These are phyloP conservation scores for Salvelinus fontinalis DNA, from an alignment of 2,113 vertebrate species.

Conservation along the genomic window DNA sequence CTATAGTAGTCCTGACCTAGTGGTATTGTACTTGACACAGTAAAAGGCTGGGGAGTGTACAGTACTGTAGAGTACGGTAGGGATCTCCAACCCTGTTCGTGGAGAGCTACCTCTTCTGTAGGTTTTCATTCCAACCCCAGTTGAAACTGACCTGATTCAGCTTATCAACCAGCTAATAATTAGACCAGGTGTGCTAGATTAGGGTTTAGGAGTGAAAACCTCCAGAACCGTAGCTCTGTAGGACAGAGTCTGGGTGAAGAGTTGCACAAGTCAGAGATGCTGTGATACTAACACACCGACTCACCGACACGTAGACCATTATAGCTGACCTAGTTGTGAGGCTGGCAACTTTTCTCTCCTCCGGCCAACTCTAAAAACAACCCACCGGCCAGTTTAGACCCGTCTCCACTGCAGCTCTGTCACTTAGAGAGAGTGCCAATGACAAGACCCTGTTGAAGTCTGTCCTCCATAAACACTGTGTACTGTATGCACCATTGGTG, in stretches of 20 bases:
- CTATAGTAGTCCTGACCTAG: no score
- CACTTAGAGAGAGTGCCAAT: constrained; percentile 65
- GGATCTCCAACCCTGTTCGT: no score
- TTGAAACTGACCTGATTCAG: no score
- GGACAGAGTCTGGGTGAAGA: constrained; percentile 60
- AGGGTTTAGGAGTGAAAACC: no score
- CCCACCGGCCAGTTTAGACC: constrained; percentile 71
- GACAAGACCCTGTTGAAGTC: constrained; percentile 65
- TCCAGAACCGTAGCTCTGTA: no score
- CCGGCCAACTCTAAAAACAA: constrained; percentile 78
- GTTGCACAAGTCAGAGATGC: constrained; percentile 63
- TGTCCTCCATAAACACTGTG: constrained; percentile 25
- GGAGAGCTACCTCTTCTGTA: no score
- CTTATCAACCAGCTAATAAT: no score
- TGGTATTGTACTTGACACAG: neutral
- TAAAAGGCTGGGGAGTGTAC: neutral
- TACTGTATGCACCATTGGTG: neutral
- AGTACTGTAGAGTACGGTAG: no score
- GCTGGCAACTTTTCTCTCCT: constrained; percentile 73
- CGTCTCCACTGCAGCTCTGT: constrained; percentile 72
- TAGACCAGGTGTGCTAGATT: no score
- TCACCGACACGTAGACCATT: constrained; percentile 67
- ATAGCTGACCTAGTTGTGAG: constrained; percentile 77
- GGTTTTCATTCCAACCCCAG: no score
- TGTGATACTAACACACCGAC: constrained; percentile 62